Evolutionary conservation across 2,797 vertebrate species (phyloP).

Genomic region (Babyrousa celebensis): DNA sequence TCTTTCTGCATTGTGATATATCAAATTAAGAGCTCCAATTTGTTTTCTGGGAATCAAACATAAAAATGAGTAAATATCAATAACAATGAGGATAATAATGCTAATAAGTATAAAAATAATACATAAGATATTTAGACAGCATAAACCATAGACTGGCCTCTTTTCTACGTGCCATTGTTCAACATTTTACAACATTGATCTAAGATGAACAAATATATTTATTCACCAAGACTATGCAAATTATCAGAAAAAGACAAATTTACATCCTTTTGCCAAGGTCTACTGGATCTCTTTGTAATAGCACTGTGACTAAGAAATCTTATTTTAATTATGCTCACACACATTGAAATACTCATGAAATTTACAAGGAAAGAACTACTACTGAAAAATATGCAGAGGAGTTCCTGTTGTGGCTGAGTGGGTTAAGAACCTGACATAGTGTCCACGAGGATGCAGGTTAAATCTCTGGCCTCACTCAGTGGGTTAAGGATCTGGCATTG

Average conservation of each 20-base stretch:
- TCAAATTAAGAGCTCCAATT: not conserved
- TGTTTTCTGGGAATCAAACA: not conserved
- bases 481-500: no score
- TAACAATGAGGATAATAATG: not conserved
- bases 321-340: not conserved
- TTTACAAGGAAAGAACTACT: not conserved
- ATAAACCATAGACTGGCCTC: not conserved
- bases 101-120: conserved; percentile 2
- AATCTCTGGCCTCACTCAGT: no score
- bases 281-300: conserved; percentile 8
- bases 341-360: not conserved
- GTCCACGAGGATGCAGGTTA: no score
- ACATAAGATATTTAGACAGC: not conserved
- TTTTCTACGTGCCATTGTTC: not conserved
- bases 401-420: no score
- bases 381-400: not conserved
- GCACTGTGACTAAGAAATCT: not conserved
- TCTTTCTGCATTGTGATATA: not conserved
- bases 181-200: not conserved
- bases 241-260: not conserved
- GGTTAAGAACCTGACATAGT: no score
- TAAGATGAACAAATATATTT: not conserved
- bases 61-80: not conserved
- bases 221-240: not conserved
- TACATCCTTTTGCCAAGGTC: not conserved